Evolutionary conservation across 1,140 invertebrate genomes (phyloP).

Genomic region (Orius insidiosus): DNA sequence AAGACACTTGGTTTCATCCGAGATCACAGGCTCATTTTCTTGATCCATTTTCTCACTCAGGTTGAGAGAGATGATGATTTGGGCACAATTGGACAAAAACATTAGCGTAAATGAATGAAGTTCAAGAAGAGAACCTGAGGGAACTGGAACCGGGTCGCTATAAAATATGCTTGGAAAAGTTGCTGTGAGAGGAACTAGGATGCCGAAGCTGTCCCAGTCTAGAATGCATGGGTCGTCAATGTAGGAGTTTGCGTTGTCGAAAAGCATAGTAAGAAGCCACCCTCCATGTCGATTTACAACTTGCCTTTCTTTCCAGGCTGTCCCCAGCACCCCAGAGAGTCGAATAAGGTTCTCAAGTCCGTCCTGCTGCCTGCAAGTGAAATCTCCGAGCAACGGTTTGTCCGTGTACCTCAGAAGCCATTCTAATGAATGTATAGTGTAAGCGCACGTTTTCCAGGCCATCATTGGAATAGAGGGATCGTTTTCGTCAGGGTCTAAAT

Average conservation of each 20-base stretch:
- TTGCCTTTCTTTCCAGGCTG: conserved; percentile 33
- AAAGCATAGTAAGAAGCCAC: conserved; percentile 30
- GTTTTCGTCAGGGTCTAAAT: conserved; percentile 35
- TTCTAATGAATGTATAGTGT: conserved; percentile 74
- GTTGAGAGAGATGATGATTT: conserved; percentile 54
- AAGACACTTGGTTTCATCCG: conserved; percentile 17
- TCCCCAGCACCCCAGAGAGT: conserved; percentile 44
- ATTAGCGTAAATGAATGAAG: conserved; percentile 50
- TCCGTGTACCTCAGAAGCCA: conserved; percentile 50
- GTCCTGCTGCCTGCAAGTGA: conserved; percentile 65
- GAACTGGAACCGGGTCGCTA: conserved; percentile 29
- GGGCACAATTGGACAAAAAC: conserved; percentile 56
- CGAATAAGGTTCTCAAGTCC: conserved; percentile 47
- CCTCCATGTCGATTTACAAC: conserved; percentile 35
- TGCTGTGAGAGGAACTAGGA: conserved; percentile 56
- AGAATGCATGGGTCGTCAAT: conserved; percentile 37
- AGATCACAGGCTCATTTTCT: conserved; percentile 28
- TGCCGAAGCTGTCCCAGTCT: conserved; percentile 72
- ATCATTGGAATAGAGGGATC: conserved; percentile 43
- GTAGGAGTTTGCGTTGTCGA: conserved; percentile 30
- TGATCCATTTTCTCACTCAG: conserved; percentile 32
- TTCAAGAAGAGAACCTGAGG: conserved; percentile 44
- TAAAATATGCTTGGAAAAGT: conserved; percentile 53
- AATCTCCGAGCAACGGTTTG: conserved; percentile 63
- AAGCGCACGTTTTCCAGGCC: conserved; percentile 69